Evolutionary conservation across 2,113 vertebrate species (phyloP).

Genomic region (Pseudorectes ferrugineus): DNA sequence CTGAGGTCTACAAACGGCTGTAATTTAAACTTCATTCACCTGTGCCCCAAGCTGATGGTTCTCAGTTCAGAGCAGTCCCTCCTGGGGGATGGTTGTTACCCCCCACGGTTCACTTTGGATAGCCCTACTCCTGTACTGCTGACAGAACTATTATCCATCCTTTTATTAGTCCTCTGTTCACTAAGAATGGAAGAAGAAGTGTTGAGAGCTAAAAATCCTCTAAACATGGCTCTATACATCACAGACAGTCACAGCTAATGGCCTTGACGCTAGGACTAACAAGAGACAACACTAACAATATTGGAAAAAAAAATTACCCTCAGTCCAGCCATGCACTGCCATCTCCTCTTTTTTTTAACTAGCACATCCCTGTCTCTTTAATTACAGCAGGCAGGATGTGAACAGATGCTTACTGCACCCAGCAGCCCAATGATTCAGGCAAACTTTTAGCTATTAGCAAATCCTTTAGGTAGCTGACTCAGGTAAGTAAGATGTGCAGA

Average conservation of each 20-base stretch:
- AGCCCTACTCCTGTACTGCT: neutral
- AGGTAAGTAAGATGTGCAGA: constrained; percentile 3
- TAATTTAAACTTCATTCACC: neutral
- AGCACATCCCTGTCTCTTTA: neutral
- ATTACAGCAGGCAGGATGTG: neutral
- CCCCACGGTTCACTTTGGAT: neutral
- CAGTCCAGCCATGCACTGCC: neutral
- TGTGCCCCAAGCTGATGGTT: neutral
- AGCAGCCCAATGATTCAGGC: neutral
- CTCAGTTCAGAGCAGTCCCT: neutral
- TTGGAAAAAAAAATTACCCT: neutral
- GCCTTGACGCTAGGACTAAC: neutral
- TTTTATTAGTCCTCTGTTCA: neutral
- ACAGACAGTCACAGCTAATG: neutral
- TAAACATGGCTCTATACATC: neutral
- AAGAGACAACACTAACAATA: neutral
- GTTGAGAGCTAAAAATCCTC: neutral
- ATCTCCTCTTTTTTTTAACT: neutral
- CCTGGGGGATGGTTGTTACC: too few species aligned
- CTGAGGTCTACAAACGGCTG: neutral
- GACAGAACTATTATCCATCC: neutral
- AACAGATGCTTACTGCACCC: constrained; percentile 27
- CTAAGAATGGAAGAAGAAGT: neutral
- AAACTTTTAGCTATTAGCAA: constrained; percentile 1
- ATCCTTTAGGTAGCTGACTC: constrained; percentile 38